Percentiles rank a stretch among this genome's conserved stretches.
phyloP scores from a whole-genome alignment of 2,797 vertebrate genomes.

The Cyprinodon diabolis region DNA sequence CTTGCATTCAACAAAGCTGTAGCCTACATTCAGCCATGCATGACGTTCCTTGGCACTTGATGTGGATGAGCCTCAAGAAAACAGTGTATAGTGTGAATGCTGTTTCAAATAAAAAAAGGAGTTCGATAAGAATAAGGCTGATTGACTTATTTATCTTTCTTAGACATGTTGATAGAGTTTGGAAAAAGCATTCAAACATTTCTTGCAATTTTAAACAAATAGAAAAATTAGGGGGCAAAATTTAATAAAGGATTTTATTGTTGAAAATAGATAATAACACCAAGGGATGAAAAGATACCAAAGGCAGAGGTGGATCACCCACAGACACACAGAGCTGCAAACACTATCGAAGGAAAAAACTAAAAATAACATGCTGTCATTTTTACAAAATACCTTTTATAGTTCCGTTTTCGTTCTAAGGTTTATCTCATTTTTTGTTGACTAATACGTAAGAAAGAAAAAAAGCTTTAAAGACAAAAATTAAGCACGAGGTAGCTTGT shows the following conservation, averaged over 20 bases:
- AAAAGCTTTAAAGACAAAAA: too few relatives aligned
- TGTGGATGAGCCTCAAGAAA: constrained; percentile 78
- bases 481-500: too few relatives aligned
- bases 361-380: too few relatives aligned
- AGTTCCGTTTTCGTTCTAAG: too few relatives aligned
- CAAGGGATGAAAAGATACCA: too few relatives aligned
- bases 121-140: constrained; percentile 47
- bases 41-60: constrained; percentile 78
- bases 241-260: background rate
- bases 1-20: constrained; percentile 72
- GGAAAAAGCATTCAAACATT: background rate
- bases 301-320: too few relatives aligned
- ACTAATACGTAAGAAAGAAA: background rate
- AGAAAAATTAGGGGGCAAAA: background rate
- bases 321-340: too few relatives aligned
- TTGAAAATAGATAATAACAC: background rate
- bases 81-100: constrained; percentile 79
- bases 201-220: background rate
- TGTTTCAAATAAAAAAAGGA: constrained; percentile 83
- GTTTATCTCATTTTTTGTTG: too few relatives aligned
- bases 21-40: constrained; percentile 75
- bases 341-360: too few relatives aligned
- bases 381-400: too few relatives aligned
- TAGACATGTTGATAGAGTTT: background rate
- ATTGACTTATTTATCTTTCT: background rate